Percentiles rank a stretch among this genome's conserved stretches.
Conservation (phyloP, 2,113 vertebrate genomes). For the Campylomormyrus numenius region DNA sequence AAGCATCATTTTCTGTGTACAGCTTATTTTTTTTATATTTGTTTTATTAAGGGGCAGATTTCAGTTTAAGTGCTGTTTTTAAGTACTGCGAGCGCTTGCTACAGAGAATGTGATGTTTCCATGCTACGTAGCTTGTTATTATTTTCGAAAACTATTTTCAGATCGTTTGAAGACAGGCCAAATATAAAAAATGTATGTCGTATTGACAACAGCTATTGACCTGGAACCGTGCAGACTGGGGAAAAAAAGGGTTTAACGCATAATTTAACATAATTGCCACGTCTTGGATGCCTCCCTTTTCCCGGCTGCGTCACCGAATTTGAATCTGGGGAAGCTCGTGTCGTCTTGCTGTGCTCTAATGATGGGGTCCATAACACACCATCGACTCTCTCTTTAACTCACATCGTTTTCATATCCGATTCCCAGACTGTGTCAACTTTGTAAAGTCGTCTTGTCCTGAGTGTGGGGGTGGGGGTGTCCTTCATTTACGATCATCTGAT, state of each 20-base stretch:
- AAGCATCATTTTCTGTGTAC: not conserved
- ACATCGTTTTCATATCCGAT: not conserved
- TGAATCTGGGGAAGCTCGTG: not conserved
- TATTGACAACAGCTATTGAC: conserved; percentile 1
- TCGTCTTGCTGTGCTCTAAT: not conserved
- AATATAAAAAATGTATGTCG: not conserved
- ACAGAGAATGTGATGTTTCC: not conserved
- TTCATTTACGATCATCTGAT: not conserved
- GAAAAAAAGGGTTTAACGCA: not conserved
- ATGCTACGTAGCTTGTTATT: not conserved
- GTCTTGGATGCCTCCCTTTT: not conserved
- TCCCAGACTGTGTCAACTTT: not conserved
- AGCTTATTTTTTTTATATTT: not conserved
- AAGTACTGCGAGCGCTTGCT: not conserved
- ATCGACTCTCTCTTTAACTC: not conserved
- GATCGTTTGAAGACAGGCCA: not conserved
- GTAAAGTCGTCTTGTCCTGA: not conserved
- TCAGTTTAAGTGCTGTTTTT: not conserved
- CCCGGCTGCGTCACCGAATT: not conserved
- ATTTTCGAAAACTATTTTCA: not conserved
- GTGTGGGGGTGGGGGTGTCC: not conserved
- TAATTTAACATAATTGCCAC: not conserved
- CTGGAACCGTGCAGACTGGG: not conserved
- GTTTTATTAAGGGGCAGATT: not conserved
- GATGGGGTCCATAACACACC: not conserved